Conservation (phyloP, 35 echinoderm and acorn worm genomes). For the Anneissia japonica region DNA sequence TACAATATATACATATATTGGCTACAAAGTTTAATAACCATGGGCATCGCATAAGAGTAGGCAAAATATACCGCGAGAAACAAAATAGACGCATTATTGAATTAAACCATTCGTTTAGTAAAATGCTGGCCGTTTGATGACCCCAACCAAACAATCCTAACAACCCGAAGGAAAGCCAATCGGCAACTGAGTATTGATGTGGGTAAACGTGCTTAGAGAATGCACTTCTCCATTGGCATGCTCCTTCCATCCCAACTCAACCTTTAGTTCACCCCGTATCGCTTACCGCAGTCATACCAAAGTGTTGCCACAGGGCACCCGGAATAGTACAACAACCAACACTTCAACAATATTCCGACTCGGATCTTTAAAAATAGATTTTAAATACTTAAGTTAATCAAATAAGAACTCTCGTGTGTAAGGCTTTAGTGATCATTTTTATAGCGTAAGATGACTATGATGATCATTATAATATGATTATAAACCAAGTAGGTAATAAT, state of each 20-base stretch:
- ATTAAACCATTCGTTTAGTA: too few species aligned
- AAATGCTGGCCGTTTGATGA: neutral
- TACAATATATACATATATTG: too few species aligned
- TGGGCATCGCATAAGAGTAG: too few species aligned
- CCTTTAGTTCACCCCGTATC: neutral
- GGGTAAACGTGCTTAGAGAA: neutral
- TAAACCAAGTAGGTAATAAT: too few species aligned
- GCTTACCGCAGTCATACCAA: neutral
- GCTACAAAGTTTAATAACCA: too few species aligned
- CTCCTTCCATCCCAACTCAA: neutral
- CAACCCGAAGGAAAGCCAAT: neutral
- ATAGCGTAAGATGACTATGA: too few species aligned
- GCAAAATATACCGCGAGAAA: too few species aligned
- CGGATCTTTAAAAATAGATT: neutral
- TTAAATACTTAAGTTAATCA: neutral
- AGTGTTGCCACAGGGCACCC: neutral
- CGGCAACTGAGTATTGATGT: neutral
- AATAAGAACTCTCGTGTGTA: too few species aligned
- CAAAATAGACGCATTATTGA: too few species aligned
- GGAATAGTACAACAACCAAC: neutral
- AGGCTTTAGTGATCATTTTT: too few species aligned
- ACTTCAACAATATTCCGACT: neutral
- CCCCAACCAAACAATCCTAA: neutral
- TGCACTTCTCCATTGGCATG: neutral
- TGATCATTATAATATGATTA: too few species aligned